A percentile compares a stretch with the other conserved stretches of the same genome.
Conservation (phyloP, 2,888 invertebrate species). For the Latheticus oryzae region DNA sequence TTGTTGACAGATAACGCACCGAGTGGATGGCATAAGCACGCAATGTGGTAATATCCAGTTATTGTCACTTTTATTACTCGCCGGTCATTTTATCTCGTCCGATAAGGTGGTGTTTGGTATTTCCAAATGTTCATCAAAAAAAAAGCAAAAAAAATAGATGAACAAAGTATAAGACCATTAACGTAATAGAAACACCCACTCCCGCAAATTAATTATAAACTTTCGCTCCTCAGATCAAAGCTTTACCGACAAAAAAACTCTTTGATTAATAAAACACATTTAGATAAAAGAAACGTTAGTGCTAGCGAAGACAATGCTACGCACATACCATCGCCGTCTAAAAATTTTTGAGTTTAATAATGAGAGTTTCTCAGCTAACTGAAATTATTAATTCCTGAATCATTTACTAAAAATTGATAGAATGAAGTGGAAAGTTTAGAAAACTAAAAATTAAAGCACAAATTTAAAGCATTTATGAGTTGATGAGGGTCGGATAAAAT, state of each 20-base stretch:
- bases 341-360: no score
- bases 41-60: conserved; percentile 38
- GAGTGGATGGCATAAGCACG: conserved; percentile 25
- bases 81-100: conserved; percentile 45
- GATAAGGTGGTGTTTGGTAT: conserved; percentile 37
- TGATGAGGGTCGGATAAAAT: no score
- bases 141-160: conserved; percentile 1
- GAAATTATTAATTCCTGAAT: no score
- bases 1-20: conserved; percentile 57
- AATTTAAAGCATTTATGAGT: no score
- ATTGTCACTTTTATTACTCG: conserved; percentile 51
- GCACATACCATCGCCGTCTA: no score
- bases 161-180: conserved; percentile 17
- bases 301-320: no score
- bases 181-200: conserved; percentile 14
- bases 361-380: no score
- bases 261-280: conserved; percentile 32
- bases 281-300: conserved; percentile 31
- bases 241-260: conserved; percentile 18
- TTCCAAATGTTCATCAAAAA: conserved; percentile 13
- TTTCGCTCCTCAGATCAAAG: conserved; percentile 22
- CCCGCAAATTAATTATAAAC: conserved; percentile 33
- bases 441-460: no score
- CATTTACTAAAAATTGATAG: no score
- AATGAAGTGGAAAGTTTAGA: no score